These are phyloP conservation scores for Ophraella communa DNA, from an alignment of 2,888 invertebrate species.

Conservation along the genomic window DNA sequence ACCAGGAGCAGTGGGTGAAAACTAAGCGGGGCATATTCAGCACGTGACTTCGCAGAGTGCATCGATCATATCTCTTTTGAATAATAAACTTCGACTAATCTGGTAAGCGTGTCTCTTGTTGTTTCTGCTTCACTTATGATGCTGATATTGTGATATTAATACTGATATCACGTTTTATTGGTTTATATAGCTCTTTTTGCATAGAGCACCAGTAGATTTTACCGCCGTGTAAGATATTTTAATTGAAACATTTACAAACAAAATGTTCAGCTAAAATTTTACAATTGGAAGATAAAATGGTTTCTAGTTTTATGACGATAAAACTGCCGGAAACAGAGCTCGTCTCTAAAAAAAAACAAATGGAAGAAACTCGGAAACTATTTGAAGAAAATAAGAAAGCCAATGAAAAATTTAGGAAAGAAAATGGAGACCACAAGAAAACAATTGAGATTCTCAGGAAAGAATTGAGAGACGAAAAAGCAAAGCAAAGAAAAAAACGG, in stretches of 20 bases:
- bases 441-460: too few species aligned
- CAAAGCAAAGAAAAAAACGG: too few species aligned
- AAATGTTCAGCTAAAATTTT: too few species aligned
- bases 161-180: background rate
- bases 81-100: conserved; percentile 12
- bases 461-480: too few species aligned
- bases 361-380: too few species aligned
- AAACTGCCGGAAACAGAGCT: too few species aligned
- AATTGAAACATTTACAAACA: background rate
- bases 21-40: background rate
- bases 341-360: too few species aligned
- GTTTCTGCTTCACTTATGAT: conserved; percentile 6
- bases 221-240: background rate
- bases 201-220: background rate
- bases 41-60: background rate
- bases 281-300: too few species aligned
- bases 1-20: conserved; percentile 6
- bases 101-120: conserved; percentile 4
- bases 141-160: conserved; percentile 4
- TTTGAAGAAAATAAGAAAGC: too few species aligned
- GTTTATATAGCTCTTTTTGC: background rate
- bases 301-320: too few species aligned
- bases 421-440: too few species aligned
- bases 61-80: conserved; percentile 16
- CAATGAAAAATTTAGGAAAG: too few species aligned